Percentiles rank a stretch among this genome's conserved stretches.
phyloP scores from a whole-genome alignment of 2,113 vertebrate species.

The Semicossyphus pulcher region DNA sequence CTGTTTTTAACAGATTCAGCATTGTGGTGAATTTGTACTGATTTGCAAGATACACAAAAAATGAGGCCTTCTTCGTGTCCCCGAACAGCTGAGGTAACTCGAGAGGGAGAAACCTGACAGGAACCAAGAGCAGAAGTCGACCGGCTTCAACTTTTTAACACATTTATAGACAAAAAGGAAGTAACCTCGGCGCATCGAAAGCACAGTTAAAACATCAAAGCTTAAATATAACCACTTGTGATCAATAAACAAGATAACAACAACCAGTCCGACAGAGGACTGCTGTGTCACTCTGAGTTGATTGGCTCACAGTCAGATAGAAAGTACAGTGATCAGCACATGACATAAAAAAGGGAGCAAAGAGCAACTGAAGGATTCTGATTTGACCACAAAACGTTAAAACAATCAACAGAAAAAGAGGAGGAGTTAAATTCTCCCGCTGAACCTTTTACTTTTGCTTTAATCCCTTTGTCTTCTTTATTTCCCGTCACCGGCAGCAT shows the following conservation, averaged over 20 bases:
- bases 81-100: not conserved
- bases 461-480: too few relatives aligned
- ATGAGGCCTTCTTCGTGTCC: not conserved
- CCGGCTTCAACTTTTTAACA: too few relatives aligned
- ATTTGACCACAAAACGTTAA: conserved; percentile 5
- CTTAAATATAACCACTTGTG: not conserved
- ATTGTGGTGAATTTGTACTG: not conserved
- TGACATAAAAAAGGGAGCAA: conserved; percentile 19
- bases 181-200: not conserved
- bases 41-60: conserved; percentile 4
- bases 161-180: not conserved
- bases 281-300: conserved; percentile 16
- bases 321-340: conserved; percentile 16
- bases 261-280: not conserved
- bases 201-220: not conserved
- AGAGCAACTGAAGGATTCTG: not conserved
- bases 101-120: too few relatives aligned
- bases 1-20: not conserved
- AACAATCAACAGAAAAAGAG: too few relatives aligned
- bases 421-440: too few relatives aligned
- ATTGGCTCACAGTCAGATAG: not conserved
- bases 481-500: not conserved
- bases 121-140: too few relatives aligned
- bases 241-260: not conserved
- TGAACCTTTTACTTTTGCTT: too few relatives aligned